Evolutionary conservation across 2,113 vertebrate genomes (phyloP).

Genomic region (Haemorhous mexicanus): DNA sequence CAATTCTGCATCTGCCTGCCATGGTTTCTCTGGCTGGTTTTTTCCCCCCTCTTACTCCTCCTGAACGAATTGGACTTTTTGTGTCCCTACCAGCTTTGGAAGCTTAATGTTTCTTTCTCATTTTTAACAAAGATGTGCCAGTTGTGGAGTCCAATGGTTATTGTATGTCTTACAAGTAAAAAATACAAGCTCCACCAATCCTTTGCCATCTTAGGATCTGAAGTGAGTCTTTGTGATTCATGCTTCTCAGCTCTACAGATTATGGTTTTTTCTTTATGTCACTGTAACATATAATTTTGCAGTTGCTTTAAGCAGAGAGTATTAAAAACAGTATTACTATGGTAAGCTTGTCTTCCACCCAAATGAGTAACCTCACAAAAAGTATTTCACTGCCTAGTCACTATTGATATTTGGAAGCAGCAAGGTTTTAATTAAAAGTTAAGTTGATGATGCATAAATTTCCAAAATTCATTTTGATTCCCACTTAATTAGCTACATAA

Average conservation of each 20-base stretch:
- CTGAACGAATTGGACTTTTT: neutral
- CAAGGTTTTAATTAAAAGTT: constrained; percentile 1
- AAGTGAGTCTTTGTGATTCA: neutral
- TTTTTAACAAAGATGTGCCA: neutral
- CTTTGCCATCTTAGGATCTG: neutral
- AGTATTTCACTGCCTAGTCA: neutral
- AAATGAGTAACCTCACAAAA: constrained; percentile 4
- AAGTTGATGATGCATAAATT: neutral
- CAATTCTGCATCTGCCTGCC: neutral
- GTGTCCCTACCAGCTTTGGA: neutral
- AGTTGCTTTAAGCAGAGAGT: neutral
- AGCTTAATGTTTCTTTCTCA: neutral
- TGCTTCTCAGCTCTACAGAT: neutral
- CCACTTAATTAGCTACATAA: neutral
- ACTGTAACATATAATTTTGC: neutral
- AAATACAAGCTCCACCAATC: neutral
- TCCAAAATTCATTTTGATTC: neutral
- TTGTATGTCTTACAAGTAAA: neutral
- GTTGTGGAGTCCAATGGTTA: neutral
- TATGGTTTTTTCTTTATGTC: neutral
- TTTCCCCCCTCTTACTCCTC: neutral
- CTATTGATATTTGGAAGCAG: neutral
- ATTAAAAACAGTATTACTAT: neutral
- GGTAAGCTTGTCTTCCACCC: neutral
- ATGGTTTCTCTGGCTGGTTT: neutral